Evolutionary conservation across 1,140 invertebrate genomes (phyloP).

Genomic region (Leptopilina clavipes): DNA sequence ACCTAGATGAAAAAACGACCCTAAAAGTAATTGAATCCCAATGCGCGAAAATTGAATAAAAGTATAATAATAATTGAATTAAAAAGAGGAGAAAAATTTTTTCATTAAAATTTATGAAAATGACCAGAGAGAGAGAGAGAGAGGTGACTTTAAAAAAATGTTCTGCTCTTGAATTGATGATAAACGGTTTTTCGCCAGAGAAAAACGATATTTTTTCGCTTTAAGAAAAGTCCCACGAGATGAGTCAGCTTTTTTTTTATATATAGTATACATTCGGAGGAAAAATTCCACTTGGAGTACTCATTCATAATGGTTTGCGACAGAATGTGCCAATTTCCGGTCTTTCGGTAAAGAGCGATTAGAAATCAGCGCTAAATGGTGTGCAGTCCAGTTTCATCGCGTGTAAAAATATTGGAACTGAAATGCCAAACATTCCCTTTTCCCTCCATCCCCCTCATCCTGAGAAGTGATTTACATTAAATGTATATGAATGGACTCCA

Average conservation of each 20-base stretch:
- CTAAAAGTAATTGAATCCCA: too few species aligned
- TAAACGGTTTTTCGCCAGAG: not conserved
- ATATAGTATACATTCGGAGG: not conserved
- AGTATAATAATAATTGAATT: not conserved
- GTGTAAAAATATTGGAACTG: conserved; percentile 27
- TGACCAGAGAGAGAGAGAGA: too few species aligned
- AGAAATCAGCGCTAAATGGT: conserved; percentile 25
- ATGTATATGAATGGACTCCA: conserved; percentile 4
- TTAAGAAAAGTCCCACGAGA: not conserved
- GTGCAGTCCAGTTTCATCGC: not conserved
- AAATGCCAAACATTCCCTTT: not conserved
- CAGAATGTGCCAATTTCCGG: conserved; percentile 27
- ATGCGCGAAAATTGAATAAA: too few species aligned
- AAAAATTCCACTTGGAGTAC: conserved; percentile 13
- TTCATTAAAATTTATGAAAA: not conserved
- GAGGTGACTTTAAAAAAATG: not conserved
- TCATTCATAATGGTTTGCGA: conserved; percentile 4
- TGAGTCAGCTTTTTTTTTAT: conserved; percentile 21
- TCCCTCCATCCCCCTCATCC: too few species aligned
- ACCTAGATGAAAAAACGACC: too few species aligned
- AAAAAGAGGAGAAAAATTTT: not conserved
- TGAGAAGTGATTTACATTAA: not conserved
- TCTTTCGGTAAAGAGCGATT: conserved; percentile 6
- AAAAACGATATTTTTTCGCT: conserved; percentile 29
- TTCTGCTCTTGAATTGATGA: conserved; percentile 10